Evolutionary conservation across 1,140 invertebrate species (phyloP), one percentile per base, ranked within the genome.

Genomic region (Solenopsis invicta): DNA sequence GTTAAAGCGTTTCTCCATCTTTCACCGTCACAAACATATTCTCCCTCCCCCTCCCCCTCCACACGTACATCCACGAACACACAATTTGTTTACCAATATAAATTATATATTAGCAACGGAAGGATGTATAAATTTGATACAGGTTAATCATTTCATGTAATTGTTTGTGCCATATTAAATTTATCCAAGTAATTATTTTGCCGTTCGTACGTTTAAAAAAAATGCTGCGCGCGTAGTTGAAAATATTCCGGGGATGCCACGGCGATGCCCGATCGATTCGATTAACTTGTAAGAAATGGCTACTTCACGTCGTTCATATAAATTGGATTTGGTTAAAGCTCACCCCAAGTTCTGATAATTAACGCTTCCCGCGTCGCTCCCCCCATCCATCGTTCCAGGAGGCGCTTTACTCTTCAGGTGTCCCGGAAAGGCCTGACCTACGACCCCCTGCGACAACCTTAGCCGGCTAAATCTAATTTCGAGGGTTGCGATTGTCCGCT

Each of bases 401-500:
- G 21, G 8, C 24, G 52, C 50, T 71, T 81, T 81, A 56, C 50
- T 71, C 78, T 29, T 71, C 64, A 69, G 21, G 64, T 69, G 34
- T 78, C 45, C 71, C 59, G 54, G 87, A 85, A 87, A 72, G 89
- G 89, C 74, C 76, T 80, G 88, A 89, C 72, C 88, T 76, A 71
- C 67, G 67, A 81, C 21, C 77, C 37, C 50, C 78, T 62, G 81
- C 89, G 89, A 87, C 87, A 91, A 91, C 86, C 76, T 81, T 81
- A 71, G 78, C 54, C 64, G 61, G 56, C 86, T 89, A 91, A 93
- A 93, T 93, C 88, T 92, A 93, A 93, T 92, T 92, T 90, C 82
- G 77, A 87, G 88, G 91, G 91, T 92, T 87, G 86, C 91, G 91
- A 93, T 91, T 93, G 91, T 93, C 61, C 87, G 69, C 59, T 92